Percentiles rank a stretch among this genome's conserved stretches.
These are phyloP conservation scores for Tragopan temminckii DNA, from an alignment of 2,797 vertebrate species.

Conservation along the genomic window DNA sequence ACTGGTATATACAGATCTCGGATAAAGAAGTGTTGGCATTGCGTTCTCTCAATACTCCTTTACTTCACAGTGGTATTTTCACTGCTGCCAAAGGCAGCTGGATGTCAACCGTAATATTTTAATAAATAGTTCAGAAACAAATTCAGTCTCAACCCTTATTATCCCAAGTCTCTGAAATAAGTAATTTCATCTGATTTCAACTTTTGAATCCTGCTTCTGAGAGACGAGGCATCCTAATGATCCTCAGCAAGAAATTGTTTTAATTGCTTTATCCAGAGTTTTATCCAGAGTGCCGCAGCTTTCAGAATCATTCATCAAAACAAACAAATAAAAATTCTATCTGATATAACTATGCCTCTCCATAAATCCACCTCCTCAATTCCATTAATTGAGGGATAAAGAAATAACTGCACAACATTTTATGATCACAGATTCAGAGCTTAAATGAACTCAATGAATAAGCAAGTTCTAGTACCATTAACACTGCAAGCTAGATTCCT, in stretches of 20 bases:
- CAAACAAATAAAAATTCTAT: background rate
- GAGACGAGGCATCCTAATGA: background rate
- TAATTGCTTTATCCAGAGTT: background rate
- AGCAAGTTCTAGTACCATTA: background rate
- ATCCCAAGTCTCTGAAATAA: background rate
- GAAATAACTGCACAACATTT: background rate
- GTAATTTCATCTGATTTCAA: background rate
- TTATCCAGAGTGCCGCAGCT: background rate
- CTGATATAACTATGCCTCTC: background rate
- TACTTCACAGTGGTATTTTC: background rate
- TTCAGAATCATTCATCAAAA: background rate
- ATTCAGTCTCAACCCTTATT: background rate
- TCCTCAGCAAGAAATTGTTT: background rate
- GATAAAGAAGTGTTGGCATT: background rate
- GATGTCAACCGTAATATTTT: background rate
- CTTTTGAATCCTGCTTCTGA: background rate
- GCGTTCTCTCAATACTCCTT: background rate
- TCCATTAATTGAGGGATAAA: slow-evolving; percentile 20
- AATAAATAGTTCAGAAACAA: background rate
- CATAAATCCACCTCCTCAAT: slow-evolving; percentile 6
- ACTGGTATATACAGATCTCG: background rate
- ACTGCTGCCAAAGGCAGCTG: background rate
- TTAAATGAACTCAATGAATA: background rate
- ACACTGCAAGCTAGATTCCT: background rate
- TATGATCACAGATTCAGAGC: background rate